Conservation (phyloP, 2,888 invertebrate species). For the Agelastica alni region DNA sequence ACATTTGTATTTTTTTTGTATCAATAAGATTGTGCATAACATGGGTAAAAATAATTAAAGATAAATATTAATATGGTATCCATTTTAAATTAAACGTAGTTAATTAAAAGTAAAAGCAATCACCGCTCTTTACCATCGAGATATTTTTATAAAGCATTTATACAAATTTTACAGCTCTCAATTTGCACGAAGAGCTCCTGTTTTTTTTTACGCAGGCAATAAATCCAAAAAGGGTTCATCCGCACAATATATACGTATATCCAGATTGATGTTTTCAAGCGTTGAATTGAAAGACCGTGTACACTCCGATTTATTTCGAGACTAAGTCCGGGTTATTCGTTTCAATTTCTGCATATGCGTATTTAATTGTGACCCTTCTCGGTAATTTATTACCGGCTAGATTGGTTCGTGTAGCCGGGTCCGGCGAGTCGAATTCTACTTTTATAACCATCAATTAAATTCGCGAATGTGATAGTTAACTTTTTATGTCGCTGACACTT, state of each 20-base stretch:
- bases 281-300: constrained; percentile 34
- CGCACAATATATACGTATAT: too few relatives aligned
- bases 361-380: constrained; percentile 53
- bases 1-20: too few relatives aligned
- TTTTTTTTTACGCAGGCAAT: constrained; percentile 31
- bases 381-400: constrained; percentile 53
- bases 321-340: constrained; percentile 44
- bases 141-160: constrained; percentile 6
- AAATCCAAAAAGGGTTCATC: constrained; percentile 37
- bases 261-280: constrained; percentile 48
- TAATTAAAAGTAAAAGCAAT: too few relatives aligned
- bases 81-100: too few relatives aligned
- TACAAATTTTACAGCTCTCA: constrained; percentile 26
- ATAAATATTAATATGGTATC: too few relatives aligned
- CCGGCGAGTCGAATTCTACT: constrained; percentile 50
- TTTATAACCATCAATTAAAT: constrained; percentile 56
- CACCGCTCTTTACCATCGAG: too few relatives aligned
- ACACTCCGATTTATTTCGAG: constrained; percentile 49
- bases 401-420: constrained; percentile 50
- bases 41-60: too few relatives aligned
- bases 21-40: too few relatives aligned
- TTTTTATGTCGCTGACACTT: constrained; percentile 47
- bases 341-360: constrained; percentile 52
- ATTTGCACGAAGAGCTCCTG: constrained; percentile 21
- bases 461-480: constrained; percentile 46